Evolutionary conservation across 2,888 invertebrate species (phyloP).

Genomic region (Lasioglossum oenotherae): DNA sequence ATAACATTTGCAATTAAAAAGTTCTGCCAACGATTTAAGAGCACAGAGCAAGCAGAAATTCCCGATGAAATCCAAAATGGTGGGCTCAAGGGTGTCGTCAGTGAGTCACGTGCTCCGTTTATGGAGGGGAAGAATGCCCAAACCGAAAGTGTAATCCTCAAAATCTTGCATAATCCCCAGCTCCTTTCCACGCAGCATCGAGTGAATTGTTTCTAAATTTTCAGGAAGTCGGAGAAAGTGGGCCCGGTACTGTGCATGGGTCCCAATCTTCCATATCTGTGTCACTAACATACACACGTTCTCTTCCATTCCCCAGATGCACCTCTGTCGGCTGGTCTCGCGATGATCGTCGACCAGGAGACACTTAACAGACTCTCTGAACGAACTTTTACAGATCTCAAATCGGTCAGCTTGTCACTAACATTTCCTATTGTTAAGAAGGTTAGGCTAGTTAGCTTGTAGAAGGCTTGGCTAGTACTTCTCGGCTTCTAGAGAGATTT

Average conservation of each 20-base stretch:
- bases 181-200: too few species aligned
- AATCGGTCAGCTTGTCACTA: background rate
- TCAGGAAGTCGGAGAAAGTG: constrained; percentile 19
- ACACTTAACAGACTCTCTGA: background rate
- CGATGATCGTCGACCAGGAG: background rate
- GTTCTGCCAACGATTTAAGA: too few species aligned
- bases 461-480: too few species aligned
- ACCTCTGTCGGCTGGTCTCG: background rate
- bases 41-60: too few species aligned
- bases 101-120: too few species aligned
- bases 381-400: constrained; percentile 34
- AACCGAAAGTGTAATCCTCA: too few species aligned
- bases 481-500: too few species aligned
- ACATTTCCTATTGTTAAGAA: constrained; percentile 25
- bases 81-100: too few species aligned
- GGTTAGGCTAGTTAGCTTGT: background rate
- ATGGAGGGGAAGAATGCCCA: too few species aligned
- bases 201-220: constrained; percentile 23
- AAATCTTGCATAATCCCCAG: too few species aligned
- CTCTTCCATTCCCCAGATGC: constrained; percentile 20
- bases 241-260: background rate
- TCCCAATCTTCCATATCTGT: background rate
- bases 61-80: too few species aligned
- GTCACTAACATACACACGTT: constrained; percentile 14
- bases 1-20: too few species aligned